phyloP scores from a whole-genome alignment of 2,888 invertebrate genomes.

The Trilocha varians region DNA sequence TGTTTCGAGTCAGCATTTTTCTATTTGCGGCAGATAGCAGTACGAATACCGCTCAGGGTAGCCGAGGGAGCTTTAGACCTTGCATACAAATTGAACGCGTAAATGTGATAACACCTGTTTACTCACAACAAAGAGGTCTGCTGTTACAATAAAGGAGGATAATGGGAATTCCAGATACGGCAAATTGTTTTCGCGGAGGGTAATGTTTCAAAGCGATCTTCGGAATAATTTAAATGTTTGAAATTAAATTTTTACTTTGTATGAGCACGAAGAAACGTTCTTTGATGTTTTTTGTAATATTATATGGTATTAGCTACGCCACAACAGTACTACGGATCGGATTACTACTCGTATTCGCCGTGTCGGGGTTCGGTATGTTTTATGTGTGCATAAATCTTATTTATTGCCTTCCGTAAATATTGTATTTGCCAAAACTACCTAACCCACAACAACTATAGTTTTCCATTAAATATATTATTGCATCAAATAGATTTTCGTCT shows the following conservation, averaged over 20 bases:
- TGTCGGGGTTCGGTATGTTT: too few relatives aligned
- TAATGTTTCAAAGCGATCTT: slow-evolving; percentile 7
- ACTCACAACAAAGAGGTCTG: slow-evolving; percentile 20
- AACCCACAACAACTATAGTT: too few relatives aligned
- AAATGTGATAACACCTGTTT: slow-evolving; percentile 54
- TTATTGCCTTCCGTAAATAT: too few relatives aligned
- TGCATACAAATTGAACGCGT: slow-evolving; percentile 67
- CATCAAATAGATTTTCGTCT: too few relatives aligned
- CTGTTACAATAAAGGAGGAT: slow-evolving; percentile 34
- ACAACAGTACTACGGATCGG: slow-evolving; percentile 3
- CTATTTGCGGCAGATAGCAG: slow-evolving; percentile 15
- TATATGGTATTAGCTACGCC: slow-evolving; percentile 11
- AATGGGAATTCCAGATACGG: slow-evolving; percentile 42
- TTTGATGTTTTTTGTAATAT: slow-evolving; percentile 11
- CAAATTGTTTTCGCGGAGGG: slow-evolving; percentile 25
- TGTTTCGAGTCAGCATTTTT: slow-evolving; percentile 18
- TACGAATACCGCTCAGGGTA: slow-evolving; percentile 20
- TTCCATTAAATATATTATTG: too few relatives aligned
- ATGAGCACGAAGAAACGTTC: neutral
- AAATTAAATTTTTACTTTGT: slow-evolving; percentile 2
- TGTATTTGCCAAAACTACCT: too few relatives aligned
- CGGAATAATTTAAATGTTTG: slow-evolving; percentile 4
- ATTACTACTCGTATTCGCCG: slow-evolving; percentile 8
- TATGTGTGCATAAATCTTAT: too few relatives aligned
- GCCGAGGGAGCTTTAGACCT: slow-evolving; percentile 49